phyloP scores from a whole-genome alignment of 2,113 vertebrate genomes.

The Xiphophorus hellerii region DNA sequence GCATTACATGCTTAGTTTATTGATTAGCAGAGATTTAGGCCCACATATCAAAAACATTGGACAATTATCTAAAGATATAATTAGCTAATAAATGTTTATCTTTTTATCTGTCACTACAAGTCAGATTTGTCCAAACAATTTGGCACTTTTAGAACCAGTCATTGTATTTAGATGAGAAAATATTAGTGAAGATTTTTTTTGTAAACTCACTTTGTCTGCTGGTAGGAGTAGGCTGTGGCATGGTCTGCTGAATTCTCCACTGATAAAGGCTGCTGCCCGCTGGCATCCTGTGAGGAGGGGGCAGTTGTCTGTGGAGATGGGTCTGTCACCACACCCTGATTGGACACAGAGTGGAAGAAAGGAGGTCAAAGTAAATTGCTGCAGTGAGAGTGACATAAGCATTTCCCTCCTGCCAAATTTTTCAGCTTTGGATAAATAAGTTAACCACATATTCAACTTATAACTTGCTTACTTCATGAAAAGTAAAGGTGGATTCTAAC shows the following conservation, averaged over 20 bases:
- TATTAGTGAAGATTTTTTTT: background rate
- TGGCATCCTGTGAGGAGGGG: slow-evolving; percentile 91
- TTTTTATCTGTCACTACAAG: background rate
- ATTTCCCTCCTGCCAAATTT: background rate
- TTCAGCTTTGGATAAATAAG: background rate
- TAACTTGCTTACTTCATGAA: no score
- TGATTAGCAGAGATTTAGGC: no score
- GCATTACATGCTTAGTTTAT: no score
- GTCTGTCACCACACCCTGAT: slow-evolving; percentile 94
- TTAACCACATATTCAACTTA: background rate
- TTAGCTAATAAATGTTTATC: background rate
- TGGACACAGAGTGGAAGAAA: slow-evolving; percentile 14
- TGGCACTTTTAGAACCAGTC: background rate
- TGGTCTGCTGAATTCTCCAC: slow-evolving; percentile 93
- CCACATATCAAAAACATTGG: no score
- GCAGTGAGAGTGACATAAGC: no score
- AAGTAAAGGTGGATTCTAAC: no score
- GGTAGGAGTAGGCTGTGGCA: slow-evolving; percentile 92
- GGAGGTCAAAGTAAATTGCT: background rate
- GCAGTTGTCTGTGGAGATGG: slow-evolving; percentile 91
- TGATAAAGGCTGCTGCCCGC: slow-evolving; percentile 92
- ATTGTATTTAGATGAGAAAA: background rate
- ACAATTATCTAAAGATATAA: background rate
- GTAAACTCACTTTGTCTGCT: slow-evolving; percentile 90
- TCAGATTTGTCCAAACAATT: background rate